Evolutionary conservation across 1,140 invertebrate genomes (phyloP).

Genomic region (Sinonovacula constricta): DNA sequence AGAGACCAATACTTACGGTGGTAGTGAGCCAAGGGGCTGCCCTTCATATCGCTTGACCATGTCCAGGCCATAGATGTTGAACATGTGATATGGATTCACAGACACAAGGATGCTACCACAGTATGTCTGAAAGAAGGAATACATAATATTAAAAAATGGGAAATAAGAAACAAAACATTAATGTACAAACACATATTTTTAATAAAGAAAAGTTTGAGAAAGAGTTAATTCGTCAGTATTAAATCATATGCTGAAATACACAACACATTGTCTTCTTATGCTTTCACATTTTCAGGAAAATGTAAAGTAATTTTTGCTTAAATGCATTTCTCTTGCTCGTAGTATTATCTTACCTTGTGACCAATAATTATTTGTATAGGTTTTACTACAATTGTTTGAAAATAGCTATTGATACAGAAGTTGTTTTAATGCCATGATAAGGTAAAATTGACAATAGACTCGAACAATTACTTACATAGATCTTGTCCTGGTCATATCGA

Average conservation of each 20-base stretch:
- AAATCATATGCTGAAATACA: too few relatives aligned
- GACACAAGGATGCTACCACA: slow-evolving; percentile 96
- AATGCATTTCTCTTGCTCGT: background rate
- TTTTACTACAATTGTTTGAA: background rate
- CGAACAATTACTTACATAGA: slow-evolving; percentile 87
- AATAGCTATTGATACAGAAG: background rate
- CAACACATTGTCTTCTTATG: too few relatives aligned
- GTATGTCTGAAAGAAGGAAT: slow-evolving; percentile 86
- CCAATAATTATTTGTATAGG: background rate
- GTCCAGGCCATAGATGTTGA: slow-evolving; percentile 96
- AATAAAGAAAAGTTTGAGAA: background rate
- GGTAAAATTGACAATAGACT: background rate
- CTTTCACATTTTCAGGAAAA: too few relatives aligned
- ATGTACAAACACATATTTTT: background rate
- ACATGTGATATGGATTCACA: slow-evolving; percentile 98
- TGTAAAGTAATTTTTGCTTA: too few relatives aligned
- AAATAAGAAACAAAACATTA: background rate
- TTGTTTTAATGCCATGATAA: background rate
- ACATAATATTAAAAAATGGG: background rate
- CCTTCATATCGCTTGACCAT: slow-evolving; percentile 96
- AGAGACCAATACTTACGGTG: slow-evolving; percentile 84
- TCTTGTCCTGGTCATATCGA: slow-evolving; percentile 98
- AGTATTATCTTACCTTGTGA: background rate
- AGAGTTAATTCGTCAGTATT: background rate
- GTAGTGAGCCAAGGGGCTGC: slow-evolving; percentile 91